Base-by-base conservation (phyloP, 2,888 invertebrate genomes). In the Parascotia fuliginaria region DNA sequence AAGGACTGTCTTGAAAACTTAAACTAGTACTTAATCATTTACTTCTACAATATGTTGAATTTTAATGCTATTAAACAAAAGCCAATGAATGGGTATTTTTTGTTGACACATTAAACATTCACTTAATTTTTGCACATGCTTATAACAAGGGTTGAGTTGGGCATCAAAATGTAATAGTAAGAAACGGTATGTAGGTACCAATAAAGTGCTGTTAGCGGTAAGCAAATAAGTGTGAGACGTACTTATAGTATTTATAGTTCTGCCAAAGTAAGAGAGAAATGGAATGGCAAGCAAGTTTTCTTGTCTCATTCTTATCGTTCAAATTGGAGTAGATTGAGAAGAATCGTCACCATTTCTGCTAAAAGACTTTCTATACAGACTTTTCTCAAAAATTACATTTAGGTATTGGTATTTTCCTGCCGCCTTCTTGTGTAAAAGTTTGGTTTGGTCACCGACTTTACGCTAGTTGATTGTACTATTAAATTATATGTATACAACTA, bases 161-260 rank as follows among this genome's bases (percentile, higher is more conserved):
- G 33, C 41, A 36, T 60, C 41, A 60, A 52, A 60, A 55, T 55
- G n/a, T 34, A 60, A 52, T 42, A 28, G 27, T 42, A 13, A 37
- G 33, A 13, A 52, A 31, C 9, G 0, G n/a, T n/a, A n/a, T n/a
- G n/a, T 5, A 46, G 43, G 43, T 42, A 29, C 24, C 4, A 7
- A 42, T 60, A 44, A 49, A 50, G 38, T 36, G 42, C 24, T 19
- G 42, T 46, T 47, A 48, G 40, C n/a, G n/a, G n/a, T 31, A 0
- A 14, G 22, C 4, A 3, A 40, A 0, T 45, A 55, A 55, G 45
- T 14, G 31, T 27, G 44, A 51, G 27, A 36, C 7, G 43, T 7
- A 14, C 4, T n/a, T n/a, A 9, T 7, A 6, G 6, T 31, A 9
- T 7, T 13, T 14, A 1, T 13, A 9, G 31, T 12, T 31, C 24